Evolutionary conservation across 2,113 vertebrate species (phyloP).

Genomic region (Antigone vipio): DNA sequence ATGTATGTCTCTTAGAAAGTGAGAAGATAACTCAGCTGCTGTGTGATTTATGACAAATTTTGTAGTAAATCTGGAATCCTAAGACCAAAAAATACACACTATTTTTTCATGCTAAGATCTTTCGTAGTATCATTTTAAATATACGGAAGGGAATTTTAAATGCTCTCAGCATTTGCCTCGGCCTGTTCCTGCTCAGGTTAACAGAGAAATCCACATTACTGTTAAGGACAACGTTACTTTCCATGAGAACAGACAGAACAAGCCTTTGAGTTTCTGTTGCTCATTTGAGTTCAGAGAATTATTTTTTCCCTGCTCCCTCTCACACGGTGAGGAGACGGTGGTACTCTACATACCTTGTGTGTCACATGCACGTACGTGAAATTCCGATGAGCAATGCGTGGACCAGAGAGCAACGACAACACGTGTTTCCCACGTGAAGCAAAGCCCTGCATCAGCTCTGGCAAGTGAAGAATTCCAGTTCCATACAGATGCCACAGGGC

Average conservation of each 20-base stretch:
- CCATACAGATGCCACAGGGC: not conserved
- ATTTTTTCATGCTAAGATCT: not conserved
- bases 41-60: not conserved
- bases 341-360: not conserved
- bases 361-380: rapidly evolving
- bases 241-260: not conserved
- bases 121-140: not conserved
- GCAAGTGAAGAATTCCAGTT: not conserved
- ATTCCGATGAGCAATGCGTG: not conserved
- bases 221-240: not conserved
- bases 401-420: rapidly evolving
- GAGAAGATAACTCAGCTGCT: not conserved
- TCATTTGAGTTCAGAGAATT: not conserved
- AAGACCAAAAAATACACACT: no score
- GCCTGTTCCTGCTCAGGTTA: not conserved
- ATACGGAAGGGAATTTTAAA: not conserved
- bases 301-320: not conserved
- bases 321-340: rapidly evolving
- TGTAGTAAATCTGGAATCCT: not conserved
- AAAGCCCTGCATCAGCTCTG: not conserved
- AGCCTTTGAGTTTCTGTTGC: not conserved
- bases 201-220: not conserved
- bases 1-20: not conserved
- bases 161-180: not conserved
- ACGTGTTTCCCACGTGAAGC: rapidly evolving